These are phyloP conservation scores for Spodoptera exigua DNA, from an alignment of 2,888 invertebrate genomes.

Conservation along the genomic window DNA sequence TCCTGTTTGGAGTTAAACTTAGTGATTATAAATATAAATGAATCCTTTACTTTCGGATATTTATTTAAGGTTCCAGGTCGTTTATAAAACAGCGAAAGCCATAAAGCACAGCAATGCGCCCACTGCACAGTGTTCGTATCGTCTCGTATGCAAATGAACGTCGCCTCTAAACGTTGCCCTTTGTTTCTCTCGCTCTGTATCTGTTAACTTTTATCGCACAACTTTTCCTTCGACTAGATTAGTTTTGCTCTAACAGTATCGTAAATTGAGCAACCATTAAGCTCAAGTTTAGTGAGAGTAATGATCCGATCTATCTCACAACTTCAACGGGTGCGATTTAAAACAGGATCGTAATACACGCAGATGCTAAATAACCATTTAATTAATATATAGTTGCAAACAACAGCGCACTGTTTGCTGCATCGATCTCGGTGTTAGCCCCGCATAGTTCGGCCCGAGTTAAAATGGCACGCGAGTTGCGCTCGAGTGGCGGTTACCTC, in stretches of 20 bases:
- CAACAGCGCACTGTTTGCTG: constrained; percentile 56
- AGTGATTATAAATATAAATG: constrained; percentile 40
- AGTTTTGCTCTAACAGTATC: constrained; percentile 78
- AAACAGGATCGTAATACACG: constrained; percentile 56
- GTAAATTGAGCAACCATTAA: constrained; percentile 73
- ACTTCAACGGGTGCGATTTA: constrained; percentile 61
- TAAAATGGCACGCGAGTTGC: constrained; percentile 81
- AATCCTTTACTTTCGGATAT: constrained; percentile 36
- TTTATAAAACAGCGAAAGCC: constrained; percentile 62
- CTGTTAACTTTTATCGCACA: constrained; percentile 76
- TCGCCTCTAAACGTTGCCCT: constrained; percentile 74
- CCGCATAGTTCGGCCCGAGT: constrained; percentile 76
- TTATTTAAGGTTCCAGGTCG: constrained; percentile 47
- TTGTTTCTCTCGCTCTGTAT: constrained; percentile 70
- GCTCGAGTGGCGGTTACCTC: constrained; percentile 80
- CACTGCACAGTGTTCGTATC: constrained; percentile 63
- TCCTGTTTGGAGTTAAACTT: not conserved
- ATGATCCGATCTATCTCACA: constrained; percentile 71
- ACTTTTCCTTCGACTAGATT: constrained; percentile 78
- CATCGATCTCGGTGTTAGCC: constrained; percentile 68
- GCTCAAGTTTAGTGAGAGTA: constrained; percentile 66
- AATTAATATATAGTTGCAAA: constrained; percentile 65
- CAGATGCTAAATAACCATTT: constrained; percentile 55
- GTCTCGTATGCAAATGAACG: constrained; percentile 77
- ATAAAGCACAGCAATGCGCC: constrained; percentile 68